Conservation (phyloP, 2,797 vertebrate genomes). For the Octomys mimax region DNA sequence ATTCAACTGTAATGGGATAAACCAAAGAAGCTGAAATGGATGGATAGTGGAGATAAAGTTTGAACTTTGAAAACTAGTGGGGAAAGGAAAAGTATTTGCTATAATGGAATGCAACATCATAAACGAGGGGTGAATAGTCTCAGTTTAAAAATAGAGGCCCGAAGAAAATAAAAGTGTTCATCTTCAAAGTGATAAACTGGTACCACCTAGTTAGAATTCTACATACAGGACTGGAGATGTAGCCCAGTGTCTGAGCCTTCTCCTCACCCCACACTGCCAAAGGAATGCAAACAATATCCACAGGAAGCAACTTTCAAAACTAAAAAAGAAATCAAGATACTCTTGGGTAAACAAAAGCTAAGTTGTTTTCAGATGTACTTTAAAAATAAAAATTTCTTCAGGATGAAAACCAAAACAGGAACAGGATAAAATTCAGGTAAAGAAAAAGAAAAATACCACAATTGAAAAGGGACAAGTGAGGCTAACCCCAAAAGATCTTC, state of each 20-base stretch:
- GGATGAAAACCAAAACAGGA: too few relatives aligned
- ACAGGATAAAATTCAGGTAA: not conserved
- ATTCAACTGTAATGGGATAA: fast-evolving
- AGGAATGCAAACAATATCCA: not conserved
- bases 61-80: not conserved
- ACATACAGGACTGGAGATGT: not conserved
- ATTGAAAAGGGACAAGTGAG: too few relatives aligned
- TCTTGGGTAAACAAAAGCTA: not conserved
- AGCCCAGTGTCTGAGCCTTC: not conserved
- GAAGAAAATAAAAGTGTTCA: too few relatives aligned
- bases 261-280: not conserved
- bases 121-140: not conserved
- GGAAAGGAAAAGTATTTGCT: too few relatives aligned
- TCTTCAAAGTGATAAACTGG: fast-evolving
- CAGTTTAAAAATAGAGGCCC: not conserved
- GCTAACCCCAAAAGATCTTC: not conserved
- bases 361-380: not conserved
- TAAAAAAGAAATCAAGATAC: not conserved
- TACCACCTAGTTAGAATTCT: not conserved
- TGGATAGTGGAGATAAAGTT: not conserved
- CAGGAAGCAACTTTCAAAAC: not conserved
- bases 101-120: fast-evolving
- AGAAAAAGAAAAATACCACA: not conserved
- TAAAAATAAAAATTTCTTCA: not conserved
- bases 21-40: not conserved